A percentile compares a stretch with the other conserved stretches of the same genome.
Evolutionary conservation across 2,113 vertebrate genomes (phyloP).

Genomic region (Salvator merianae): DNA sequence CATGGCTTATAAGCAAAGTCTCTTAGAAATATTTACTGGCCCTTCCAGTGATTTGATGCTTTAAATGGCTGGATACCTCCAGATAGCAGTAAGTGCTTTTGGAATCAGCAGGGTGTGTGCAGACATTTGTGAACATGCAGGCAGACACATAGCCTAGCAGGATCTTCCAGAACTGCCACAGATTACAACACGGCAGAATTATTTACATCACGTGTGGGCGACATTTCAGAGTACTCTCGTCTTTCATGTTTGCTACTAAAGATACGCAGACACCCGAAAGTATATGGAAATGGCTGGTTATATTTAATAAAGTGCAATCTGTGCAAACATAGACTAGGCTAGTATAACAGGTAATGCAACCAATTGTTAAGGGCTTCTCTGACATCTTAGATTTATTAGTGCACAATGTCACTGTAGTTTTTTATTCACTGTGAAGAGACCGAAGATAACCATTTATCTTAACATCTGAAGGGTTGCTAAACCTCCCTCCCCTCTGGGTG

Average conservation of each 20-base stretch:
- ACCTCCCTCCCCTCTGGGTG: slow-evolving; percentile 10
- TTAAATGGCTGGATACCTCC: background rate
- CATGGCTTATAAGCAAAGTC: background rate
- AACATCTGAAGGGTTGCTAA: background rate
- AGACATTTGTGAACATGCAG: background rate
- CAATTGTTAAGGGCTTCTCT: background rate
- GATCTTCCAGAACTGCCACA: background rate
- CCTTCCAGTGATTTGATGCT: background rate
- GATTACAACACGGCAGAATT: background rate
- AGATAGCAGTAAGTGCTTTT: background rate
- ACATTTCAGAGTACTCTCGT: background rate
- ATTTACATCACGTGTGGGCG: background rate
- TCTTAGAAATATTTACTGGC: background rate
- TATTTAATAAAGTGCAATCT: slow-evolving; percentile 2
- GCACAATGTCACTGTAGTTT: background rate
- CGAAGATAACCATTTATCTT: slow-evolving; percentile 9
- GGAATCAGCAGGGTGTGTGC: background rate
- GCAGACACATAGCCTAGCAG: background rate
- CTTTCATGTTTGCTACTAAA: background rate
- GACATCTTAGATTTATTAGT: background rate
- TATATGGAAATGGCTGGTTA: background rate
- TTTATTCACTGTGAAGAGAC: slow-evolving; percentile 10
- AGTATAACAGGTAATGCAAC: background rate
- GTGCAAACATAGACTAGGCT: background rate
- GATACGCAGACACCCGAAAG: background rate